These are phyloP conservation scores for Lutra lutra DNA, from an alignment of 2,797 vertebrate genomes.

Conservation along the genomic window DNA sequence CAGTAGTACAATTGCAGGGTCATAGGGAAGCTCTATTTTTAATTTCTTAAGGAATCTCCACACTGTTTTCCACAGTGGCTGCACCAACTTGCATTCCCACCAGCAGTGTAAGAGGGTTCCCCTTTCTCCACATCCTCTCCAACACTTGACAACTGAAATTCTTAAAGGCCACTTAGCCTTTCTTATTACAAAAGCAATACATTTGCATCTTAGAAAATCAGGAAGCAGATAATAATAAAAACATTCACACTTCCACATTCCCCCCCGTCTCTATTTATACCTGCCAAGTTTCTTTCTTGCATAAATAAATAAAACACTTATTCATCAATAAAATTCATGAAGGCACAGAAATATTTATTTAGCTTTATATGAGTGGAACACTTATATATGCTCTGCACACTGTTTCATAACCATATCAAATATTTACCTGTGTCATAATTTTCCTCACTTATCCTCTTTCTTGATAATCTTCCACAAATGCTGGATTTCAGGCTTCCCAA, in stretches of 20 bases:
- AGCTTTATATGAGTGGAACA: not conserved
- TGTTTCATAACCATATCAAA: slow-evolving; percentile 10
- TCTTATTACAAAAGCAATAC: slow-evolving; percentile 8
- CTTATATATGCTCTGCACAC: not conserved
- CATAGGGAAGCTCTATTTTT: too few species aligned
- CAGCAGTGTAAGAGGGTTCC: too few species aligned
- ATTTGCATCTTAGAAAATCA: slow-evolving; percentile 2
- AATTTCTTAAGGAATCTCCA: too few species aligned
- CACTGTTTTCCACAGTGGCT: too few species aligned
- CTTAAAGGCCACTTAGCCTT: not conserved
- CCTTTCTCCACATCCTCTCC: too few species aligned
- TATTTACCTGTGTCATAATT: not conserved
- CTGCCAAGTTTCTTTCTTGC: not conserved
- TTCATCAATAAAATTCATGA: not conserved
- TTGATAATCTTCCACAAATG: slow-evolving; percentile 6
- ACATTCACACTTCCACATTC: not conserved
- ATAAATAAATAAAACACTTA: not conserved
- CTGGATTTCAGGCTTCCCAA: not conserved
- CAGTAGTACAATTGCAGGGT: too few species aligned
- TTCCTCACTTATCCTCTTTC: not conserved
- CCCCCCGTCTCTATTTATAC: not conserved
- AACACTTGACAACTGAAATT: too few species aligned
- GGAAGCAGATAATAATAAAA: not conserved
- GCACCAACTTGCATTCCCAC: too few species aligned
- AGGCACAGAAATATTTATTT: slow-evolving; percentile 9